Base-by-base conservation (phyloP, 2,888 invertebrate genomes). In the Phengaris arion region DNA sequence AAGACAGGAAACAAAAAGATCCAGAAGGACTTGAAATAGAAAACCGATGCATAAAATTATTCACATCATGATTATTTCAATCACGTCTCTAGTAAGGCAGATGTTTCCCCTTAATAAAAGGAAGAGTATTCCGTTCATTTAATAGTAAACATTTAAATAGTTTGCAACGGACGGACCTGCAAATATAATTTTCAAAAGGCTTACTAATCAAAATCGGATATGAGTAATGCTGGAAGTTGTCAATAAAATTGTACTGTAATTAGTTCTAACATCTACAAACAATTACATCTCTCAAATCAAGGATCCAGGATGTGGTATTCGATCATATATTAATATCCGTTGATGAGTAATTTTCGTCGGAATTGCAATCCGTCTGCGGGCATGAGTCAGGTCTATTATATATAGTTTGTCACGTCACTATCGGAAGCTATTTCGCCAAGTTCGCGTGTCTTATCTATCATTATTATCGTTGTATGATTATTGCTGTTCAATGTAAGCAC, bases 371-470 rank as follows among this genome's bases (percentile, higher is more conserved):
- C 35, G 48, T 15, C 69, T 51, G 52, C 13, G 68, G 68, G 54
- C 52, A 35, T 54, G 52, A 72, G 72, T 72, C 72, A 72, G 54
- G 35, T 72, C 52, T 52, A 54, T 72, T 54, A 72, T 22, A 54
- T 51, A 12, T 35, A 64, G 35, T 70, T 70, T 52, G 72, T 52
- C 54, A 72, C 35, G 72, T 72, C 22, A 74, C 69, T 48, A 22
- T 75, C 74, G 77, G 55, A 70, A 51, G 73, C 59, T 69, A 78
- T 79, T 77, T 79, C 79, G 79, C 79, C 76, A 78, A 81, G 81
- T 81, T 79, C 77, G 79, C 81, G 79, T 79, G 75, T 78, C 78
- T 76, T 81, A 79, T 80, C 79, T 77, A 74, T 77, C 68, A 78
- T 77, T 78, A 75, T 77, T 69, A 75, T 72, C 76, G 64, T 74